Evolutionary conservation across 2,797 vertebrate genomes (phyloP).

Genomic region (Euphonia xanthogaster): DNA sequence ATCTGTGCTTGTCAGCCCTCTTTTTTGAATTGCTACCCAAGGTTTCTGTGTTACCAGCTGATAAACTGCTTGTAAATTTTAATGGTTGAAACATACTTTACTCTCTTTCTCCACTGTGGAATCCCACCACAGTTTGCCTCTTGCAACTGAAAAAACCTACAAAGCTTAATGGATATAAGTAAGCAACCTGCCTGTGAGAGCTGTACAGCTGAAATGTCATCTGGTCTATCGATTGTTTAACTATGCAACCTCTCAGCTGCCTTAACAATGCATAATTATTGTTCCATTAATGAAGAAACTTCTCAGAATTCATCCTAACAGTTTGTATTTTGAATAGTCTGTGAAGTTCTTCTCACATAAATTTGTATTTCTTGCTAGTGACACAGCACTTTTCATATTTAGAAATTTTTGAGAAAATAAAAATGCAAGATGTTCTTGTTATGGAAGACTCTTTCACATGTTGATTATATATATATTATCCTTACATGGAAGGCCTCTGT

Average conservation of each 20-base stretch:
- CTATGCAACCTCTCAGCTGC: neutral
- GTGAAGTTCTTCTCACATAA: neutral
- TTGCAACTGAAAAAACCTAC: neutral
- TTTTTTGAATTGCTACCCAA: neutral
- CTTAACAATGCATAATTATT: neutral
- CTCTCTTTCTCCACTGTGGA: neutral
- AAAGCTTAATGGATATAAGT: fast-evolving
- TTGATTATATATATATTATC: neutral
- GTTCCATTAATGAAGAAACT: neutral
- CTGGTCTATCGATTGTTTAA: neutral
- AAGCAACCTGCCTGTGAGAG: neutral
- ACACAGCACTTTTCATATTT: neutral
- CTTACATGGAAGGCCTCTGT: neutral
- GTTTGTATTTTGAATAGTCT: neutral
- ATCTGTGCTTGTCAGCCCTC: neutral
- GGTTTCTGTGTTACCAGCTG: neutral
- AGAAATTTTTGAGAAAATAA: neutral
- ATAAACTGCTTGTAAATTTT: neutral
- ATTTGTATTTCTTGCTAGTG: neutral
- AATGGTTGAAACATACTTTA: neutral
- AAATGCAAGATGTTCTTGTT: neutral
- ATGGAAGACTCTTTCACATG: neutral
- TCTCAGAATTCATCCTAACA: neutral
- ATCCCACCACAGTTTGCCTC: neutral
- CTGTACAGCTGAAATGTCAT: neutral